Conservation (phyloP, 2,888 invertebrate species). For the Phrixothrix hirtus region DNA sequence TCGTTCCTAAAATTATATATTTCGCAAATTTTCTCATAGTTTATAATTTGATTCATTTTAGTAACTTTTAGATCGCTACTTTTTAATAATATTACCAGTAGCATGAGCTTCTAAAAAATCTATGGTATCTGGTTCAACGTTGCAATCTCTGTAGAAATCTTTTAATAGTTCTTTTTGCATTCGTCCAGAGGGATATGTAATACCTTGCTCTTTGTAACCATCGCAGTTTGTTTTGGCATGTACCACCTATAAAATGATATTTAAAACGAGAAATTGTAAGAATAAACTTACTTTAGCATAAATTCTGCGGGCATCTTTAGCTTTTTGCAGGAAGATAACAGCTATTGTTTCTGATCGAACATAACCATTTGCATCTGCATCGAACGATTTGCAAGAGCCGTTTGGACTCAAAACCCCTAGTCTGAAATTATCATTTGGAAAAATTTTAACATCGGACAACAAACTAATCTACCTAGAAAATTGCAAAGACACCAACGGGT, state of each 20-base stretch:
- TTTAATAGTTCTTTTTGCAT: slow-evolving; percentile 65
- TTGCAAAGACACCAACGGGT: slow-evolving; percentile 86
- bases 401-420: slow-evolving; percentile 80
- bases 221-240: slow-evolving; percentile 52
- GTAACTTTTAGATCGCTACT: neutral
- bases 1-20: no score
- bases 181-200: slow-evolving; percentile 54
- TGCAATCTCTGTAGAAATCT: slow-evolving; percentile 71
- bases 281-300: slow-evolving; percentile 5
- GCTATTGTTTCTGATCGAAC: slow-evolving; percentile 80
- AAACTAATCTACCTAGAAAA: slow-evolving; percentile 78
- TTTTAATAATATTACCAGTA: slow-evolving; percentile 60
- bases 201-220: slow-evolving; percentile 52
- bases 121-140: slow-evolving; percentile 70
- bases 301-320: slow-evolving; percentile 50
- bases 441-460: no score
- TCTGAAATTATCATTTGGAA: no score
- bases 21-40: no score
- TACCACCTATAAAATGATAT: slow-evolving; percentile 22
- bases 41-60: slow-evolving; percentile 62
- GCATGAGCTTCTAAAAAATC: slow-evolving; percentile 88
- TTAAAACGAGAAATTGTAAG: neutral
- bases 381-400: slow-evolving; percentile 90
- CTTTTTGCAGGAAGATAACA: slow-evolving; percentile 73
- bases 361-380: slow-evolving; percentile 80